Conservation (phyloP, 2,888 invertebrate genomes). For the Helobdella robusta region DNA sequence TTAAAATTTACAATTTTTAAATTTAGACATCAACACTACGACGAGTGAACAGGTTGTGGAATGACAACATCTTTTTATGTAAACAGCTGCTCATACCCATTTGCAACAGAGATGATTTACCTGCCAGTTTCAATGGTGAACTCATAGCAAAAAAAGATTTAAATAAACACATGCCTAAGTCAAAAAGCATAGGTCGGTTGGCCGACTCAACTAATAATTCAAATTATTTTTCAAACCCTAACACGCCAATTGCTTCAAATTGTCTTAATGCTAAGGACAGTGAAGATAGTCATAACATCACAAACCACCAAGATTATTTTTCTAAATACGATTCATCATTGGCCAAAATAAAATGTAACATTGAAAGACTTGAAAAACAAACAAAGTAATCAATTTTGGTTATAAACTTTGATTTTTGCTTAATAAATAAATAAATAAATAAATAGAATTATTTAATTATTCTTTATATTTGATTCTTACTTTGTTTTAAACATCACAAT, state of each 20-base stretch:
- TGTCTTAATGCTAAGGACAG: not conserved
- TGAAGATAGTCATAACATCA: too few relatives aligned
- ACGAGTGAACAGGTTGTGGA: slow-evolving; percentile 15
- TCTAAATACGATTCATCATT: slow-evolving; percentile 21
- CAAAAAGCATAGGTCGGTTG: slow-evolving; percentile 1
- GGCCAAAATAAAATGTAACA: slow-evolving; percentile 18
- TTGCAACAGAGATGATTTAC: not conserved
- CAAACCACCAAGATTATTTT: too few relatives aligned
- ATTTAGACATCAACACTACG: slow-evolving; percentile 16
- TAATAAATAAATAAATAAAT: too few relatives aligned
- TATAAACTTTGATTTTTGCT: too few relatives aligned
- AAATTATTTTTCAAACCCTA: too few relatives aligned
- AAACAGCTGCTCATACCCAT: slow-evolving; percentile 12
- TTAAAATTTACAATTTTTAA: not conserved
- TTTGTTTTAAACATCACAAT: too few relatives aligned
- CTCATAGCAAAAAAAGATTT: not conserved
- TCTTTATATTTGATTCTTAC: too few relatives aligned
- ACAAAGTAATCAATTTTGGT: too few relatives aligned
- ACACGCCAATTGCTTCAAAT: too few relatives aligned
- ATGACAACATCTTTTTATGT: slow-evolving; percentile 21
- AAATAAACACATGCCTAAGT: not conserved
- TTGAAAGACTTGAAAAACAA: slow-evolving; percentile 23
- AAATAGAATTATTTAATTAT: too few relatives aligned
- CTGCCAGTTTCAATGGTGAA: not conserved
- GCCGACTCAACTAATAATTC: not conserved